phyloP scores from a whole-genome alignment of 2,797 vertebrate genomes.

The Lepidocolaptes lacrymiger region DNA sequence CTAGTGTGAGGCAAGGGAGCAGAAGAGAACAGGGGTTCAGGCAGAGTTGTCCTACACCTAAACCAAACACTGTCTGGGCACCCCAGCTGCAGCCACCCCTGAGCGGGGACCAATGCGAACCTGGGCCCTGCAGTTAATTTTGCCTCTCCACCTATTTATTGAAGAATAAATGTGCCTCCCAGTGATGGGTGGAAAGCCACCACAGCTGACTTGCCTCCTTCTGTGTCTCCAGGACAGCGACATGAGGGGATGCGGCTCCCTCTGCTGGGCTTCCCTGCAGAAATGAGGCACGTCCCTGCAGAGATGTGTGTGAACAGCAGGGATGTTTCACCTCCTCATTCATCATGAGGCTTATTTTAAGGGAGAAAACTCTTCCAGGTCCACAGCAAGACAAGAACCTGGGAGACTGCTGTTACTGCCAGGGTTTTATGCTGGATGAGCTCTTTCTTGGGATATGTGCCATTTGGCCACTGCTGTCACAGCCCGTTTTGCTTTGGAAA shows the following conservation, averaged over 20 bases:
- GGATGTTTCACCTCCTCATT: neutral
- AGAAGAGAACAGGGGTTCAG: neutral
- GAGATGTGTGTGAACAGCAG: accelerated
- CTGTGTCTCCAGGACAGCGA: neutral
- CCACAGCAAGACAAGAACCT: neutral
- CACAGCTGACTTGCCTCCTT: neutral
- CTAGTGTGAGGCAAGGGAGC: neutral
- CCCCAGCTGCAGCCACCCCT: neutral
- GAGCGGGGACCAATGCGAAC: neutral
- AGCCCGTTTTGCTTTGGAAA: neutral
- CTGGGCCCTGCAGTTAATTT: neutral
- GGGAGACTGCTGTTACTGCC: neutral
- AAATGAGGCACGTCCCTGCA: neutral
- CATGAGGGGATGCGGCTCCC: neutral
- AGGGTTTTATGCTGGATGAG: neutral
- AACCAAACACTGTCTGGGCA: neutral
- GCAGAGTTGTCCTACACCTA: neutral
- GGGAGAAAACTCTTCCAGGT: neutral
- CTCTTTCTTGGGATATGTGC: neutral
- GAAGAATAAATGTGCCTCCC: neutral
- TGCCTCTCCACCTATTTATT: neutral
- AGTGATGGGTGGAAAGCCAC: neutral
- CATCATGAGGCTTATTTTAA: neutral
- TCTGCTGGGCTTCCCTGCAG: neutral
- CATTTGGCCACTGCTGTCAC: neutral